These are phyloP conservation scores for Macropodus opercularis DNA, from an alignment of 2,797 vertebrate genomes.

Conservation along the genomic window DNA sequence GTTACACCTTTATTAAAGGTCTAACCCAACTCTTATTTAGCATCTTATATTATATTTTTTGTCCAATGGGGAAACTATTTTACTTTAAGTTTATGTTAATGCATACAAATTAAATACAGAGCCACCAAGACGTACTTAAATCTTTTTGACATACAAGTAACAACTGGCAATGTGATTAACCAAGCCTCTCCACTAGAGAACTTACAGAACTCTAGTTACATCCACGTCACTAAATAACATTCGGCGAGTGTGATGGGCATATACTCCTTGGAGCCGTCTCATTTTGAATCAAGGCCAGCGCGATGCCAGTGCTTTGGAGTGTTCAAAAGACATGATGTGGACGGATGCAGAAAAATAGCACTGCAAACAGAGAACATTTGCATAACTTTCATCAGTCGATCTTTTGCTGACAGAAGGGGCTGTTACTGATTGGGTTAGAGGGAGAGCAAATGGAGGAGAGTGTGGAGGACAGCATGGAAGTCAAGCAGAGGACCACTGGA, in stretches of 20 bases:
- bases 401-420: constrained; percentile 72
- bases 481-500: constrained; percentile 76
- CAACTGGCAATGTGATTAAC: constrained; percentile 11
- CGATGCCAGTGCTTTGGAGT: constrained; percentile 56
- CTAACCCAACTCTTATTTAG: too few relatives aligned
- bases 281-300: constrained; percentile 52
- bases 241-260: constrained; percentile 25
- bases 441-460: constrained; percentile 65
- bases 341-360: constrained; percentile 76
- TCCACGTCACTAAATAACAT: constrained; percentile 27
- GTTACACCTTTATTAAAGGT: too few relatives aligned
- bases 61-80: background rate
- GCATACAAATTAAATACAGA: constrained; percentile 5
- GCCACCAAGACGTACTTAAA: too few relatives aligned
- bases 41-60: too few relatives aligned
- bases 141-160: too few relatives aligned
- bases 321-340: constrained; percentile 73
- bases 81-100: too few relatives aligned
- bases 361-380: constrained; percentile 81
- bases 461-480: constrained; percentile 65
- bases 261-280: constrained; percentile 45
- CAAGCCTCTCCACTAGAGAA: constrained; percentile 1
- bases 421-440: constrained; percentile 78
- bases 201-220: constrained; percentile 16
- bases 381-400: constrained; percentile 83